Base-by-base conservation (phyloP, 2,888 invertebrate genomes). In the Heliconius erato region DNA sequence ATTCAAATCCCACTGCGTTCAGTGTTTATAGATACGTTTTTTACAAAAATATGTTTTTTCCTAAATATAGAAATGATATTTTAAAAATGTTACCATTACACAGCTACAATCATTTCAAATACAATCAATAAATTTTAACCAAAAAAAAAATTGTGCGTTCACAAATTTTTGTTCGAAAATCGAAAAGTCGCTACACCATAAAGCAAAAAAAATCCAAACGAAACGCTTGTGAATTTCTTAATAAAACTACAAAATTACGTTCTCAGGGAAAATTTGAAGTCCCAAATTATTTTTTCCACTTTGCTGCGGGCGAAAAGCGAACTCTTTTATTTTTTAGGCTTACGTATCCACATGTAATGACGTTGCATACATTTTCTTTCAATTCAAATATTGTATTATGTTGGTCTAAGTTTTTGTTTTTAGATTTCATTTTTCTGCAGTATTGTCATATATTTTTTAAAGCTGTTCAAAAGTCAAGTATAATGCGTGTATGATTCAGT, bases 321-420 rank as follows among this genome's bases (percentile, higher is more conserved):
- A 35, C 59, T 54, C 59, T 59, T 76, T 76, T 63, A 63, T 76
- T 63, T 54, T 59, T 76, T 35, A 32, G 76, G 59, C 54, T 76
- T 2, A 71, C 71, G 71, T 72, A 49, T 72, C 72, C 72, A 72
- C 44, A 72, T 44, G 72, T 72, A 72, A 72, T 72, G 72, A 72
- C 72, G 44, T 26, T 72, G 72, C 72, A 72, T 72, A 49, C 16
- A 72, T 72, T 72, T 72, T 72, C 26, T 72, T 72, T 72, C 44
- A 72, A 72, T 72, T 72, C 72, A 72, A 49, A 72, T 72, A 72
- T 72, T 49, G 44, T 72, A 40, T 69, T 71, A 72, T 44, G 72
- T 49, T 26, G 26, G 72, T 40, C 26, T 72, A 72, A 44, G 26
- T 26, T 28, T 28, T 28, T 28, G 28, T 28, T 28, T 28, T 72